A percentile compares a stretch with the other conserved stretches of the same genome.
phyloP scores from a whole-genome alignment of 2,797 vertebrate species.

The Karalla daura region DNA sequence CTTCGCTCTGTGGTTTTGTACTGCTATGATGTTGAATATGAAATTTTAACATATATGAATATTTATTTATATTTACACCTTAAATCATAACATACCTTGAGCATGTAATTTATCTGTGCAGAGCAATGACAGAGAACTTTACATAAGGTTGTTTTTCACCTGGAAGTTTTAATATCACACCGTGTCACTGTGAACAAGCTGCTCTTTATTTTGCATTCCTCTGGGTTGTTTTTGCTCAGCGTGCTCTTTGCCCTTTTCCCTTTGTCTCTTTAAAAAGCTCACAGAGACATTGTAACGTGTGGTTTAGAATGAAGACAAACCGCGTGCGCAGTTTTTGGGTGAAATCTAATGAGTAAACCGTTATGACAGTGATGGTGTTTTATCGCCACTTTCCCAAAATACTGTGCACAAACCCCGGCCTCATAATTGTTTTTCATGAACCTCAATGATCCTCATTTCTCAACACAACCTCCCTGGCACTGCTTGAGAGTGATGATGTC shows the following conservation, averaged over 20 bases:
- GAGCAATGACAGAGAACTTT: not conserved
- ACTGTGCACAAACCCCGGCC: constrained; percentile 37
- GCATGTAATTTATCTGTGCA: not conserved
- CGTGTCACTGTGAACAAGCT: not conserved
- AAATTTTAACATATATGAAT: too few species aligned
- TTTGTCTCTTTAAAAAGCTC: constrained; percentile 9
- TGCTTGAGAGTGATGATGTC: constrained; percentile 49
- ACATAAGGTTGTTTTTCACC: too few species aligned
- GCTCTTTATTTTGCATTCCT: not conserved
- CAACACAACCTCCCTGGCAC: constrained; percentile 62
- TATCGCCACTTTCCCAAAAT: constrained; percentile 54
- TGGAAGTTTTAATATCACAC: not conserved
- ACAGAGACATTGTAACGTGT: not conserved
- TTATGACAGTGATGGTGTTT: constrained; percentile 55
- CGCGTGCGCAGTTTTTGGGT: constrained; percentile 17
- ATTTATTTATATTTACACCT: too few species aligned
- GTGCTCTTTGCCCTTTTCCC: not conserved
- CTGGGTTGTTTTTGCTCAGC: not conserved
- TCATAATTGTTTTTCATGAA: constrained; percentile 52
- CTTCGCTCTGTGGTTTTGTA: too few species aligned
- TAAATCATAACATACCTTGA: too few species aligned
- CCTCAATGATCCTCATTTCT: constrained; percentile 70
- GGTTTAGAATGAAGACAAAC: constrained; percentile 32
- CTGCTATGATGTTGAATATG: too few species aligned
- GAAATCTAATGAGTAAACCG: constrained; percentile 42